Base-by-base conservation (phyloP, 2,797 vertebrate species). In the Odontamblyopus rebecca region DNA sequence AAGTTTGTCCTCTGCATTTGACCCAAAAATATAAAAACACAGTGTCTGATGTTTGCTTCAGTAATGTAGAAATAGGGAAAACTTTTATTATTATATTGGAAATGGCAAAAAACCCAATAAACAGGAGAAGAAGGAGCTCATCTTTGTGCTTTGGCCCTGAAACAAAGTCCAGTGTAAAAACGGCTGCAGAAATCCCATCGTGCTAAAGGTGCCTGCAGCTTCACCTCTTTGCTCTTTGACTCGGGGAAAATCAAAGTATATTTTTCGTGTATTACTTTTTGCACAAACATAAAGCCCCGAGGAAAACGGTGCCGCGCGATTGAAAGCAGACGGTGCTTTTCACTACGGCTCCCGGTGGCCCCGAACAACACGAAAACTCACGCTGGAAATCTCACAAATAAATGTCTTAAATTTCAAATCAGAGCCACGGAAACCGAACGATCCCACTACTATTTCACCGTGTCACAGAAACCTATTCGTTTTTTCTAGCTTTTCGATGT, bases 221-320 rank as follows among this genome's bases (percentile, higher is more conserved):
- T 61, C 59, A 18, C 5, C 59, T 61, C 59, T 30, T 30, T 61
- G 59, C 59, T 32, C 16, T 1, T 6, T 2, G 27, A 6, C 29
- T 7, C 18, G 30, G 30, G n/a, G n/a, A 35, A 62, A 38, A 38
- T n/a, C 15, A 38, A 62, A n/a, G 18, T n/a, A 62, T n/a, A 35
- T 62, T 62, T 62, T 38, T 62, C 61, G n/a, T 38, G 61, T 32
- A 62, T 38, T 50, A 65, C 41, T 48, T 48, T 48, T 9, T 65
- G 23, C 23, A 65, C 18, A 65, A 64, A 16, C 38, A 65, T 65
- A 65, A 48, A 18, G 63, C 63, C 41, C 41, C 15, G 9, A 27
- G 41, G 63, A 65, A 61, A 65, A 48, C 38, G 19, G 19, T 15
- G n/a, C n/a, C 6, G n/a, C 6, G 38, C 16, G 63, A 65, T 50